Conservation (phyloP, 2,888 invertebrate species). For the Synergus itoensis region DNA sequence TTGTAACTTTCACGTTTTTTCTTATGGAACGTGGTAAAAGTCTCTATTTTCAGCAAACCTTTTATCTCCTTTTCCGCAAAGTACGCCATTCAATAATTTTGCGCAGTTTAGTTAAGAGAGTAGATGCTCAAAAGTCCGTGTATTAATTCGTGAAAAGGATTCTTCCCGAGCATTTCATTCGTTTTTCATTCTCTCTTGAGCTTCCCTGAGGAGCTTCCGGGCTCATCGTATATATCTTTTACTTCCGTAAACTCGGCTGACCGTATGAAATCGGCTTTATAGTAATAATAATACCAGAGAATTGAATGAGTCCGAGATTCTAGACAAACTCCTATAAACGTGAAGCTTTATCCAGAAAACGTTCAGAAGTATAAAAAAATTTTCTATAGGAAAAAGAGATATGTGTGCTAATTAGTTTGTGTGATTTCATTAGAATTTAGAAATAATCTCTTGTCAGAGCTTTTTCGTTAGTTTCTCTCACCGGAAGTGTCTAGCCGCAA, state of each 20-base stretch:
- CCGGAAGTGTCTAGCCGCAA: neutral
- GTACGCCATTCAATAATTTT: constrained; percentile 6
- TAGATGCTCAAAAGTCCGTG: constrained; percentile 22
- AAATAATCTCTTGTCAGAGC: neutral
- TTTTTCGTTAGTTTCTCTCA: neutral
- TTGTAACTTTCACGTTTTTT: neutral
- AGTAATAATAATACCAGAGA: constrained; percentile 12
- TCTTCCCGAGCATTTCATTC: constrained; percentile 10
- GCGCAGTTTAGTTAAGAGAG: constrained; percentile 3
- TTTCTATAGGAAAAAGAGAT: neutral
- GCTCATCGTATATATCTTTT: constrained; percentile 14
- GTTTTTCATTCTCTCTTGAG: constrained; percentile 2
- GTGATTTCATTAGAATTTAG: neutral
- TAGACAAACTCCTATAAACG: neutral
- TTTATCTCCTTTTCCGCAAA: neutral
- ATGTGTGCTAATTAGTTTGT: neutral
- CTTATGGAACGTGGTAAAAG: no score
- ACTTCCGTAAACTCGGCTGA: constrained; percentile 19
- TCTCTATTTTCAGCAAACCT: neutral
- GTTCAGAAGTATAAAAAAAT: neutral
- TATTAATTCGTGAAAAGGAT: constrained; percentile 24
- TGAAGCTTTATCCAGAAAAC: neutral
- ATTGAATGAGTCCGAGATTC: neutral
- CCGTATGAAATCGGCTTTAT: constrained; percentile 25
- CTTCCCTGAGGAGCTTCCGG: constrained; percentile 29